phyloP scores from a whole-genome alignment of 2,113 vertebrate genomes.

The Tachysurus fulvidraco region DNA sequence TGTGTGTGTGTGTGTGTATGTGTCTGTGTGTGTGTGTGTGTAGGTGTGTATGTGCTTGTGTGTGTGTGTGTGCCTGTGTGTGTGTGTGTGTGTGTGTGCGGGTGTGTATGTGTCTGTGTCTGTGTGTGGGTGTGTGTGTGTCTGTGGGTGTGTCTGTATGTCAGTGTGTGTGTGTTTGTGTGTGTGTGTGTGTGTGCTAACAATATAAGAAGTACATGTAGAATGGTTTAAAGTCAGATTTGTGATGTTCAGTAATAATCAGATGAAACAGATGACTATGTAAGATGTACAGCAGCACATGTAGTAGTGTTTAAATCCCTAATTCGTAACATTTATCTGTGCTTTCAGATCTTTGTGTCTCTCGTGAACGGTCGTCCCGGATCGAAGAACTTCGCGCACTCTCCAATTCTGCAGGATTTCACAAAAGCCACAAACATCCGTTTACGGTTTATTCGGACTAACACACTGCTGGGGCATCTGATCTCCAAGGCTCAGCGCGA shows the following conservation, averaged over 20 bases:
- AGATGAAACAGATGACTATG: neutral
- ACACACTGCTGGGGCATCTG: conserved; percentile 93
- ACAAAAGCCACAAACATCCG: conserved; percentile 95
- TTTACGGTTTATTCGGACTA: conserved; percentile 91
- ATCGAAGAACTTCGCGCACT: conserved; percentile 95
- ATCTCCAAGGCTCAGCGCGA: conserved; percentile 95
- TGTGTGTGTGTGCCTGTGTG: too few species aligned
- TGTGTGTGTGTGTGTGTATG: too few species aligned
- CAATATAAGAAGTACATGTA: neutral
- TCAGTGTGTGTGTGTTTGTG: too few species aligned
- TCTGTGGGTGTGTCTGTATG: neutral
- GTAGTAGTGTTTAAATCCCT: neutral
- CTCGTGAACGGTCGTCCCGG: conserved; percentile 94
- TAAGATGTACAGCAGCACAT: neutral
- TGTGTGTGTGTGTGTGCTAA: neutral
- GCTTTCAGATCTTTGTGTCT: conserved; percentile 87
- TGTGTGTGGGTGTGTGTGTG: too few species aligned
- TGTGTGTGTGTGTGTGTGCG: too few species aligned
- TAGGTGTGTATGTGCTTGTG: too few species aligned
- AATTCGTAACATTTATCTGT: neutral
- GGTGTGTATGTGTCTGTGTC: too few species aligned
- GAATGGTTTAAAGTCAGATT: neutral
- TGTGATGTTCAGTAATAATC: neutral
- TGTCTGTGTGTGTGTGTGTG: too few species aligned
- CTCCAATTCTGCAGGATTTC: conserved; percentile 89